These are phyloP conservation scores for Schizothorax lantsangensis DNA, from an alignment of 2,797 vertebrate species.

Conservation along the genomic window DNA sequence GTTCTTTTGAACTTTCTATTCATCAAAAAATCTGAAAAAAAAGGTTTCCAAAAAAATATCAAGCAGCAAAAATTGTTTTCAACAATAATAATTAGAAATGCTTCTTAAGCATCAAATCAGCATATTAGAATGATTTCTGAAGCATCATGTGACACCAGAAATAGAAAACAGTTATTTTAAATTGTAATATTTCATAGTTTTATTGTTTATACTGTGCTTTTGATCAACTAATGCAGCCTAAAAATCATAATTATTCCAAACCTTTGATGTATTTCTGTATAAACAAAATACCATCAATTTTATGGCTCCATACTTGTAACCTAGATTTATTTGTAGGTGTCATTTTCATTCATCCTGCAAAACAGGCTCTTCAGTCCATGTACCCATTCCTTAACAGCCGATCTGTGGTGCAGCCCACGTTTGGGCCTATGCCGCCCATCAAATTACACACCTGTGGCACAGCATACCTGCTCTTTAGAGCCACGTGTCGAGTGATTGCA, in stretches of 20 bases:
- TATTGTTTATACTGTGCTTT: not conserved
- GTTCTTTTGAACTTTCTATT: not conserved
- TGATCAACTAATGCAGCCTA: not conserved
- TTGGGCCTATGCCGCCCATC: constrained; percentile 46
- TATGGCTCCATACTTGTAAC: constrained; percentile 4
- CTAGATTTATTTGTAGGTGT: constrained; percentile 23
- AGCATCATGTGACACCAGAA: not conserved
- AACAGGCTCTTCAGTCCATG: not conserved
- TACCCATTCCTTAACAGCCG: not conserved
- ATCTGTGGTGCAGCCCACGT: constrained; percentile 16
- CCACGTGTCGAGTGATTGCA: constrained; percentile 70
- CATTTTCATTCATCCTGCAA: constrained; percentile 10
- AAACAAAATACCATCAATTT: not conserved
- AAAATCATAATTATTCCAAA: not conserved
- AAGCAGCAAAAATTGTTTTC: not conserved
- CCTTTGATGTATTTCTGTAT: not conserved
- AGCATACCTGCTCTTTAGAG: constrained; percentile 64
- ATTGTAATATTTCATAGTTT: not conserved
- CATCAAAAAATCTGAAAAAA: not conserved
- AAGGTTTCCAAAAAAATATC: not conserved
- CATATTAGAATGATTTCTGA: not conserved
- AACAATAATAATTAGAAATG: not conserved
- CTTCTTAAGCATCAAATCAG: not conserved
- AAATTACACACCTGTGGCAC: constrained; percentile 50
- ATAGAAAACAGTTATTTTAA: not conserved